Percentiles rank a stretch among this genome's conserved stretches.
phyloP scores from a whole-genome alignment of 2,888 invertebrate species.

The Coleophora flavipennella region DNA sequence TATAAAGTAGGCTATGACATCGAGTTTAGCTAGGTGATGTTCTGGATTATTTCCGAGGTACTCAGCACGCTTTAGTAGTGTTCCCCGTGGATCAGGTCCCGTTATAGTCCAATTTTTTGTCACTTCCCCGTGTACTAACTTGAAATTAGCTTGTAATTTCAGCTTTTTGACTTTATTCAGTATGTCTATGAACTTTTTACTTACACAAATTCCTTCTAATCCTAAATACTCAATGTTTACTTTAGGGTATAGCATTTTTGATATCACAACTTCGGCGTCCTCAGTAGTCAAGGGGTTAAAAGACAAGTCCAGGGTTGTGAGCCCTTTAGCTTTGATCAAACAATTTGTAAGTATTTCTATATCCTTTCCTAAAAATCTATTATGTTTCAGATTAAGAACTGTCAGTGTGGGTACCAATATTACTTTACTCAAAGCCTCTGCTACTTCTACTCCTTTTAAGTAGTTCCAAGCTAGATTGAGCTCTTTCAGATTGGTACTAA shows the following conservation, averaged over 20 bases:
- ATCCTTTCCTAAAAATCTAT: conserved; percentile 24
- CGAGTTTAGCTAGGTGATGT: conserved; percentile 16
- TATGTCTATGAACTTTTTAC: conserved; percentile 21
- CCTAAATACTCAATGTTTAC: conserved; percentile 29
- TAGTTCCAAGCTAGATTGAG: conserved; percentile 32
- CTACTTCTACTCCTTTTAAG: conserved; percentile 25
- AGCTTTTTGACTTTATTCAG: conserved; percentile 23
- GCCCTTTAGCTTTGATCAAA: conserved; percentile 23
- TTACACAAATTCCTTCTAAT: conserved; percentile 27
- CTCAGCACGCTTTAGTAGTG: conserved; percentile 27
- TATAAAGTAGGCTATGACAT: conserved; percentile 25
- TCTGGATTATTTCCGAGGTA: conserved; percentile 19
- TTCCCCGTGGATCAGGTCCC: conserved; percentile 25
- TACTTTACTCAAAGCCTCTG: conserved; percentile 20
- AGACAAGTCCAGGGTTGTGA: conserved; percentile 31
- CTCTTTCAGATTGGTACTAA: conserved; percentile 22
- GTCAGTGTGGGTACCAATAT: conserved; percentile 21
- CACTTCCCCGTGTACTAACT: conserved; percentile 23
- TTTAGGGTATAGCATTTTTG: conserved; percentile 21
- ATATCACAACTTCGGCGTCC: conserved; percentile 23
- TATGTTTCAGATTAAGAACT: conserved; percentile 28
- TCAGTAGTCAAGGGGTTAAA: conserved; percentile 27
- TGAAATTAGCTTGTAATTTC: conserved; percentile 25
- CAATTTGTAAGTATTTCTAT: conserved; percentile 18
- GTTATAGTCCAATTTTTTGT: conserved; percentile 21